Percentiles rank a stretch among this genome's conserved stretches.
Evolutionary conservation across 2,797 vertebrate species (phyloP).

Genomic region (Muscicapa striata): DNA sequence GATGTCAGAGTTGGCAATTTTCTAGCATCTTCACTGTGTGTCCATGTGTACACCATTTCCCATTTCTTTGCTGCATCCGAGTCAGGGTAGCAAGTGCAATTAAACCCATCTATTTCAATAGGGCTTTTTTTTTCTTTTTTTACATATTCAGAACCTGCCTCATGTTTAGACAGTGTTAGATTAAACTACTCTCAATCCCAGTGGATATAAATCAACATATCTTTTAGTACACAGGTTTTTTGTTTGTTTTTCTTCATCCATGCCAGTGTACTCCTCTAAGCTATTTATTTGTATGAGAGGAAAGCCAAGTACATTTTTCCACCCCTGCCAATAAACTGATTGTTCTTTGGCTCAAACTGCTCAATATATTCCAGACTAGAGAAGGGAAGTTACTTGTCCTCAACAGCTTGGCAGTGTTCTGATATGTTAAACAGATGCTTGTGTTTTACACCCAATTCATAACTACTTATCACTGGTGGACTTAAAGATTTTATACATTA

Average conservation of each 20-base stretch:
- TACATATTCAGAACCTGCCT: not conserved
- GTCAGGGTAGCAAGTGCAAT: not conserved
- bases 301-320: conserved; percentile 48
- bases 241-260: not conserved
- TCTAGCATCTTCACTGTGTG: not conserved
- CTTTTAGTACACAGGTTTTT: not conserved
- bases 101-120: not conserved
- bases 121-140: accelerated
- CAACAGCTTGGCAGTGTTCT: not conserved
- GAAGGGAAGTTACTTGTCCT: conserved; percentile 24
- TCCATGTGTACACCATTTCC: not conserved
- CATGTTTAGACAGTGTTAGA: not conserved
- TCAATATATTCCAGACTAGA: conserved; percentile 14
- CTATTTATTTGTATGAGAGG: not conserved
- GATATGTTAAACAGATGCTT: conserved; percentile 13
- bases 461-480: not conserved
- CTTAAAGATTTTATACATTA: not conserved
- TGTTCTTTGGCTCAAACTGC: conserved; percentile 45
- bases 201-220: not conserved
- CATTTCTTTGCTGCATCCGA: conserved; percentile 10
- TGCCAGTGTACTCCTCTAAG: not conserved
- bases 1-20: conserved; percentile 15
- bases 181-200: not conserved
- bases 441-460: not conserved
- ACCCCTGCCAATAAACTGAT: conserved; percentile 23